These are phyloP conservation scores for Miniopterus natalensis DNA, from an alignment of 2,113 vertebrate genomes.

Conservation along the genomic window DNA sequence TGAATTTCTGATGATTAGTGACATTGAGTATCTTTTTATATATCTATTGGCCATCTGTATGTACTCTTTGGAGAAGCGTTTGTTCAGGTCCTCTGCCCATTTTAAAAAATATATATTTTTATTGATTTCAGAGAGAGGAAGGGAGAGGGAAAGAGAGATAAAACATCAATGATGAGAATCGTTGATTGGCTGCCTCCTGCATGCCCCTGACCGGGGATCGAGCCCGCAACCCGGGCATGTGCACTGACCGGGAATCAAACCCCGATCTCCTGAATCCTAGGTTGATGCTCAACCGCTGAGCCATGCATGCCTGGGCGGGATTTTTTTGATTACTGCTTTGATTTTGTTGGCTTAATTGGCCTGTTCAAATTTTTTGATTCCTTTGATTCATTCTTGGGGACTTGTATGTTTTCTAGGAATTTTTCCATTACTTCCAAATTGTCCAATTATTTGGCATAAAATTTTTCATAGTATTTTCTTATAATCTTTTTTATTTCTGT, in stretches of 20 bases:
- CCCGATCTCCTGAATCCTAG: too few species aligned
- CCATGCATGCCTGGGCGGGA: not conserved
- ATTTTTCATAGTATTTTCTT: not conserved
- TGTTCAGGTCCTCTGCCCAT: not conserved
- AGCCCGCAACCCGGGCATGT: too few species aligned
- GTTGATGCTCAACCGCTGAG: too few species aligned
- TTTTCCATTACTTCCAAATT: not conserved
- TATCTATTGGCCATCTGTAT: not conserved
- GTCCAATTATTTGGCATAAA: not conserved
- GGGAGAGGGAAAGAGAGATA: too few species aligned
- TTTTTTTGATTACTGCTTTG: not conserved
- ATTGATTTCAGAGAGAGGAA: too few species aligned
- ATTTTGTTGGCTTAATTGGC: not conserved
- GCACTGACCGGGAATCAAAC: too few species aligned
- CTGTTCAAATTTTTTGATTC: not conserved
- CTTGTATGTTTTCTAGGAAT: not conserved
- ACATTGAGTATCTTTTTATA: not conserved
- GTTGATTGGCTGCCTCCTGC: too few species aligned
- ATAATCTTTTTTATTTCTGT: not conserved
- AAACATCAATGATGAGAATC: too few species aligned
- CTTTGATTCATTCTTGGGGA: not conserved
- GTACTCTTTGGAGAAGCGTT: not conserved
- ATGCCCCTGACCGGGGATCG: too few species aligned
- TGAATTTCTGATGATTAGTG: not conserved
- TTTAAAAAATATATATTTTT: not conserved